Percentiles rank a stretch among this genome's conserved stretches.
Conservation (phyloP, 2,888 invertebrate genomes). For the Chloromyia formosa region DNA sequence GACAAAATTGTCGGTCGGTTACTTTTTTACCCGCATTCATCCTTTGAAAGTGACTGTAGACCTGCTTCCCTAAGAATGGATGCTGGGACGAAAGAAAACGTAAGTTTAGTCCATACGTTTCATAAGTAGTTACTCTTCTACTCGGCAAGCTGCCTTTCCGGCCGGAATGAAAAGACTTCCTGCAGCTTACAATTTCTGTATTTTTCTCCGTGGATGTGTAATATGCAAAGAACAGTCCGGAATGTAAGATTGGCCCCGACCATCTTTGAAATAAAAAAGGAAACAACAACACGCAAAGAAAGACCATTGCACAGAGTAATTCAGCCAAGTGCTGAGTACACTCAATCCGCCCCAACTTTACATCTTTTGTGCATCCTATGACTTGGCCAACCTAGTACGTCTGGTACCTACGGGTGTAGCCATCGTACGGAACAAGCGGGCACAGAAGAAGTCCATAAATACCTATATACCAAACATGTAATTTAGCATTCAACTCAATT, state of each 20-base stretch:
- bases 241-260: neutral
- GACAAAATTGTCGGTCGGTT: too few relatives aligned
- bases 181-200: neutral
- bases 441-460: slow-evolving; percentile 20
- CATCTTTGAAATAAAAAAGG: neutral
- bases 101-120: neutral
- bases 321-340: slow-evolving; percentile 15
- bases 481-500: slow-evolving; percentile 46
- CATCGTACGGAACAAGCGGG: neutral
- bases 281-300: neutral
- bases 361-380: slow-evolving; percentile 22
- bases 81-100: neutral
- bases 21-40: too few relatives aligned
- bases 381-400: too few relatives aligned
- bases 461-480: slow-evolving; percentile 37
- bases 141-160: neutral
- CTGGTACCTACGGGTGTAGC: too few relatives aligned
- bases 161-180: slow-evolving; percentile 1
- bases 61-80: too few relatives aligned
- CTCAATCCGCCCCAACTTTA: neutral
- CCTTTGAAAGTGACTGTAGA: too few relatives aligned
- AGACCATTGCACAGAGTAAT: neutral
- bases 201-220: neutral
- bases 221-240: neutral
- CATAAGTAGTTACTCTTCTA: slow-evolving; percentile 5